Base-by-base conservation (phyloP, 2,113 vertebrate species). In the Phoxinus phoxinus region DNA sequence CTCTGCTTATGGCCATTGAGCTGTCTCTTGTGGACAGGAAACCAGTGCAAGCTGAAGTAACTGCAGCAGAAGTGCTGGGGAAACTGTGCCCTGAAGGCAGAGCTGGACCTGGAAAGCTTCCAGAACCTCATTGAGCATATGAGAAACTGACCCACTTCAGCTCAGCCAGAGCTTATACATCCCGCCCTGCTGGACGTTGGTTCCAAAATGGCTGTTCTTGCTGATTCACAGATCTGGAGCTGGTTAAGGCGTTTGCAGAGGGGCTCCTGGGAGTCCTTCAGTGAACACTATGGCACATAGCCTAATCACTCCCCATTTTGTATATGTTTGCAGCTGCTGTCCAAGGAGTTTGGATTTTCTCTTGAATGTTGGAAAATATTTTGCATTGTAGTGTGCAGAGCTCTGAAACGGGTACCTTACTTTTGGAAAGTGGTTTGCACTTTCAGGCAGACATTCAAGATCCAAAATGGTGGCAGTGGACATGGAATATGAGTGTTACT, bases 191-290 rank as follows among this genome's bases (percentile, higher is more conserved):
- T 74, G 84, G 87, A 75, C 59, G 48, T 44, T 71, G 32, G 87
- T 71, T 84, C 83, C 78, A 83, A 83, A 85, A 78, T 85, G 63
- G 35, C 69, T 56, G 77, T 48, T 79, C 56, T 71, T 86, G 87
- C 83, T 87, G 89, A 89, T 69, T 88, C 83, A 84, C 81, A 87
- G 51, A 67, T 86, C 78, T 84, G 69, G 86, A 86, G 82, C 56
- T 83, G 48, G 63, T 81, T 86, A 67, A 85, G 81, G 44, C 73
- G 27, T 53, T 48, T 19, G 27, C 58, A 32, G 35, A 46, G 73
- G 83, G 59, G n/a, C 53, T 89, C 85, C 83, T 84, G 86, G 81
- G 79, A 78, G 58, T 72, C 81, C 84, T 83, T 71, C 83, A 79
- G 83, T 79, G 72, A 79, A 37, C 53, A 4, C 21, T 15, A 61